Evolutionary conservation across 1,140 invertebrate species (phyloP).

Genomic region (Hyles euphorbiae): DNA sequence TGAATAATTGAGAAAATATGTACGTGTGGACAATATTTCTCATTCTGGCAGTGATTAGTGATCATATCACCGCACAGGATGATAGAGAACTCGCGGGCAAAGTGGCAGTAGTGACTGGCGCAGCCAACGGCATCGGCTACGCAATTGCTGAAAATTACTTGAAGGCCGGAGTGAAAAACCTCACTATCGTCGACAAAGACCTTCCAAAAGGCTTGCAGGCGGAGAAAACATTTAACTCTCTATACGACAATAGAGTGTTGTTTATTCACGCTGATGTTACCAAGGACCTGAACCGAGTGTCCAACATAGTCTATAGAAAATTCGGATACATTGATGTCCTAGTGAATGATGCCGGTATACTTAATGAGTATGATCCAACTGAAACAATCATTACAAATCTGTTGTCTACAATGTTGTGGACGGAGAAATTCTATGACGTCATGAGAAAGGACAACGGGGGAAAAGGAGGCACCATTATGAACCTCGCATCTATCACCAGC

Average conservation of each 20-base stretch:
- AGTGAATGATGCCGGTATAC: constrained; percentile 3
- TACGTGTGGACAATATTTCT: too few species aligned
- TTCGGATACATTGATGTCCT: constrained; percentile 6
- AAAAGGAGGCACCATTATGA: constrained; percentile 77
- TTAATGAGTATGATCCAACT: not conserved
- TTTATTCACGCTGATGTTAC: constrained; percentile 6
- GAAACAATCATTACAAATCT: constrained; percentile 21
- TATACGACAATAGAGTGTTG: not conserved
- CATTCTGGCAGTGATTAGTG: too few species aligned
- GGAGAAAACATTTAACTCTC: not conserved
- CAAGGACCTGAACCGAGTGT: not conserved
- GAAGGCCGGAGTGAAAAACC: not conserved
- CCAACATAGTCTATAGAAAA: not conserved
- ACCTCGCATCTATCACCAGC: constrained; percentile 77
- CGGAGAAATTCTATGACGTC: constrained; percentile 35
- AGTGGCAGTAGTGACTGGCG: constrained; percentile 1
- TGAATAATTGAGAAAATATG: too few species aligned
- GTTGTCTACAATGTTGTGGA: constrained; percentile 35
- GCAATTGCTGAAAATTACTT: not conserved
- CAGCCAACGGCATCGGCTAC: not conserved
- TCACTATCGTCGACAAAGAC: constrained; percentile 1
- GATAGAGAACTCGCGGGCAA: not conserved
- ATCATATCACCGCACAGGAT: not conserved
- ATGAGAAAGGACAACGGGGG: constrained; percentile 77
- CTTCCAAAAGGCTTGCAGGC: not conserved